Evolutionary conservation across 2,888 invertebrate genomes (phyloP).

Genomic region (Hedya salicella): DNA sequence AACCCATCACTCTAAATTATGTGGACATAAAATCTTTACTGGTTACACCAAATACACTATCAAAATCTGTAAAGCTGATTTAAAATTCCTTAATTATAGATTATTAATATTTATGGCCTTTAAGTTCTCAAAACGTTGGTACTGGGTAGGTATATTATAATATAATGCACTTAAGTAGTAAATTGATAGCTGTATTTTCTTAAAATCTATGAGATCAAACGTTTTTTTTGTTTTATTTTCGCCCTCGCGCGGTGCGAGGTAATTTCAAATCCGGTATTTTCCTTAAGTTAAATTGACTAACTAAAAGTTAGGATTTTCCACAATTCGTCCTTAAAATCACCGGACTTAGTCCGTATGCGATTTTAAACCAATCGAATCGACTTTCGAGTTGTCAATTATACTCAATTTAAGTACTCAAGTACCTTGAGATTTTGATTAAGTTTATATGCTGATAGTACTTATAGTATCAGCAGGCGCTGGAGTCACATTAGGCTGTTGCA

Average conservation of each 20-base stretch:
- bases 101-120: slow-evolving; percentile 31
- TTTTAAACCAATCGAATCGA: slow-evolving; percentile 27
- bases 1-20: slow-evolving; percentile 25
- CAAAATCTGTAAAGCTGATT: slow-evolving; percentile 41
- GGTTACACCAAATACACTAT: slow-evolving; percentile 35
- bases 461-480: slow-evolving; percentile 78
- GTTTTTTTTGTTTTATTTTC: slow-evolving; percentile 14
- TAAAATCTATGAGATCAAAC: slow-evolving; percentile 27
- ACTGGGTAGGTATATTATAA: background rate
- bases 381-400: slow-evolving; percentile 18
- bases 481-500: slow-evolving; percentile 73
- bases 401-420: background rate
- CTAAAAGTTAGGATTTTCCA: background rate
- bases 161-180: slow-evolving; percentile 18
- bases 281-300: slow-evolving; percentile 23
- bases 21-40: slow-evolving; percentile 16
- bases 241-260: background rate
- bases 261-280: slow-evolving; percentile 4
- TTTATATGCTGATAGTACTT: slow-evolving; percentile 81
- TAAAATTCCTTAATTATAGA: slow-evolving; percentile 34
- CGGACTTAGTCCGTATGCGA: slow-evolving; percentile 1
- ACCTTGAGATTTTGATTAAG: background rate
- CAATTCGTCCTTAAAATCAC: slow-evolving; percentile 9
- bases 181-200: slow-evolving; percentile 10
- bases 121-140: slow-evolving; percentile 33